Evolutionary conservation across 2,888 invertebrate genomes (phyloP), one percentile per base, ranked within the genome.

Genomic region (Rhamnusium bicolor): DNA sequence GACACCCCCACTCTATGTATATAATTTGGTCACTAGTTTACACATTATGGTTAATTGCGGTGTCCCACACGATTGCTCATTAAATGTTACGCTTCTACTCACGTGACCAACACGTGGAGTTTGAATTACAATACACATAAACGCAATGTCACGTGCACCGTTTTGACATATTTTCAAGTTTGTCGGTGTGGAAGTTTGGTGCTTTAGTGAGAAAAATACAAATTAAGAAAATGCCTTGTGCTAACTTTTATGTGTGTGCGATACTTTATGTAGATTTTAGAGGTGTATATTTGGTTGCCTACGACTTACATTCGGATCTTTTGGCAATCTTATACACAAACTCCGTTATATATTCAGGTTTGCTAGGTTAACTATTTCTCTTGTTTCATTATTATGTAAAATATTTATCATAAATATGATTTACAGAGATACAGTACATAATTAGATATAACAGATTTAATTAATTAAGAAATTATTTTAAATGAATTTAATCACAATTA

Each of bases 31-130:
- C 87, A 88, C 85, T 87, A 88, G 88, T 87, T 88, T 88, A 88
- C 88, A 88, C 88, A 88, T 88, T 88, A 88, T 87, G 87, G 87
- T 86, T 88, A 88, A 88, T 88, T 88, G 88, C 86, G 88, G 88
- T 85, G 82, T 82, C 79, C 88, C 88, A 84, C 88, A 85, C 85
- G 84, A 87, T 86, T 88, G 88, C 87, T 87, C 88, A 87, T 87
- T 87, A 87, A 87, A 82, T 81, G 85, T 84, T 86, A 85, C 86
- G 85, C 85, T 84, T 83, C 80, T 83, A 80, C 82, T 86, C 87
- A 88, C 87, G 87, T 87, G 87, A 82, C 81, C 75, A 81, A 81
- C 87, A 87, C 87, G 88, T 87, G 85, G 81, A 74, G 71, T 61
- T 56, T 61, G 74, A 75, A 24, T 32, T 73, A 73, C 66, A 40